Conservation (phyloP, 2,113 vertebrate species). For the Phrynosoma platyrhinos region DNA sequence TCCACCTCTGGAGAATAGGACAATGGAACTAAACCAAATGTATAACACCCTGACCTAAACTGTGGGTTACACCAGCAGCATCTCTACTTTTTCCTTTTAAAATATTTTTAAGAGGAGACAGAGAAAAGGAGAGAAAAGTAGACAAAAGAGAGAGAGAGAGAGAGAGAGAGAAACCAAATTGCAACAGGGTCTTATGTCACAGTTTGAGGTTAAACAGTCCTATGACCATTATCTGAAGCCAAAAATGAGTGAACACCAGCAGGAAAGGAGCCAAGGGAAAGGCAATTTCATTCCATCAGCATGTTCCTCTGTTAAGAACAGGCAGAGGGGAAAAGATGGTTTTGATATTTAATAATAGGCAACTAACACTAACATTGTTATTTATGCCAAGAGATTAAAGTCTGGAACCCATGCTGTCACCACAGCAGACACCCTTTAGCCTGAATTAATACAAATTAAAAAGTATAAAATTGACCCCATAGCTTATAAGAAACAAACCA, state of each 20-base stretch:
- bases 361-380: neutral
- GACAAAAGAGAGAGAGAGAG: neutral
- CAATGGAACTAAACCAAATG: neutral
- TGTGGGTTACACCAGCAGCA: no score
- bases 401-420: neutral
- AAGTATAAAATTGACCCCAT: neutral
- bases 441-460: neutral
- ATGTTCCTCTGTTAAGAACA: neutral
- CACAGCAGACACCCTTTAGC: neutral
- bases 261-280: neutral
- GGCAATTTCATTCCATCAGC: neutral
- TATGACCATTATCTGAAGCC: neutral
- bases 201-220: neutral
- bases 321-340: neutral
- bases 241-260: neutral
- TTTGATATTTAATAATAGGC: neutral
- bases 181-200: neutral
- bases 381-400: conserved; percentile 11
- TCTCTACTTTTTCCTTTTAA: neutral
- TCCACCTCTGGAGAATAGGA: neutral
- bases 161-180: neutral
- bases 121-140: neutral
- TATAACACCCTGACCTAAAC: neutral
- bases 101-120: neutral
- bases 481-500: neutral